Conservation (phyloP, 2,113 vertebrate genomes). For the Ctenomys sociabilis region DNA sequence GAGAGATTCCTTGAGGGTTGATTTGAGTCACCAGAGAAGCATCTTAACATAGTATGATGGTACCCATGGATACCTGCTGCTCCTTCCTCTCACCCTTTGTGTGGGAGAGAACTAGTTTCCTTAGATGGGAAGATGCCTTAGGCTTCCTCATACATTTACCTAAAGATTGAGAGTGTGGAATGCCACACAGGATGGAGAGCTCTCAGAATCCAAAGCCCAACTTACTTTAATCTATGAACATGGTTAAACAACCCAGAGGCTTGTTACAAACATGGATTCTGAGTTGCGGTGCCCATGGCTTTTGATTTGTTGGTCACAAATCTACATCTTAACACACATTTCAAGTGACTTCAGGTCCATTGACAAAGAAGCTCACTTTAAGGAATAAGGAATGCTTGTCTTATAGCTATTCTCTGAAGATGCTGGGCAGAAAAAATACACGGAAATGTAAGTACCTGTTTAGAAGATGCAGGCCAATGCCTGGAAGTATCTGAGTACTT, state of each 20-base stretch:
- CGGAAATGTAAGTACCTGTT: neutral
- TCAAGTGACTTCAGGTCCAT: neutral
- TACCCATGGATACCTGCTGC: neutral
- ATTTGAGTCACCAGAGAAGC: neutral
- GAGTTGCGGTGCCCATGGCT: neutral
- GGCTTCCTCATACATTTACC: neutral
- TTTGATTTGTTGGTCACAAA: neutral
- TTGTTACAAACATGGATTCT: neutral
- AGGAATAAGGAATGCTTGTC: neutral
- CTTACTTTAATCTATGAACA: neutral
- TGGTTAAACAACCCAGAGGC: neutral
- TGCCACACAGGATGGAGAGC: neutral
- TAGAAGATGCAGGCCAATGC: neutral
- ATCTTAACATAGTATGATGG: neutral
- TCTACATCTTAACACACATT: neutral
- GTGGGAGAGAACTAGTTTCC: neutral
- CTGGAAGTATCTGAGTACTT: slow-evolving; percentile 1
- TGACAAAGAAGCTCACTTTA: neutral
- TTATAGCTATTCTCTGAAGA: neutral
- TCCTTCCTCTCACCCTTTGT: neutral
- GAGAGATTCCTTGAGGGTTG: neutral
- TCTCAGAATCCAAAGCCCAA: neutral
- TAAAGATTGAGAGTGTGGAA: neutral
- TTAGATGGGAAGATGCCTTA: neutral
- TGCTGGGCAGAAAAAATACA: neutral